Conservation (phyloP, 2,888 invertebrate species). For the Drosophila kokeensis region DNA sequence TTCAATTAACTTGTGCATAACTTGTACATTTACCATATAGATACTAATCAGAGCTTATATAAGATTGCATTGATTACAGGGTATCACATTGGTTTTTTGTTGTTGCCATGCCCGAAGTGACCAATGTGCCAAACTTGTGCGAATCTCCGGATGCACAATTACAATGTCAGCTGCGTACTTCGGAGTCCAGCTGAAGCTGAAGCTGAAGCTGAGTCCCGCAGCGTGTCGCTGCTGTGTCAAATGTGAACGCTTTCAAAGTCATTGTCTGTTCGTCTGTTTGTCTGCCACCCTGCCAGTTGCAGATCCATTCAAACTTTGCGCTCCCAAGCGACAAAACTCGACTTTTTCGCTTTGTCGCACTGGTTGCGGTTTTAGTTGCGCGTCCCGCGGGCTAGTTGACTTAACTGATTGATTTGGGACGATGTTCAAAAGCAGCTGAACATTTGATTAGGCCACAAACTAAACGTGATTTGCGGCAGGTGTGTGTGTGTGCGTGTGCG, state of each 20-base stretch:
- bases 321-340: constrained; percentile 45
- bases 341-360: background rate
- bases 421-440: constrained; percentile 26
- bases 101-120: constrained; percentile 48
- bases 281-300: background rate
- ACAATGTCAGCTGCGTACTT: constrained; percentile 26
- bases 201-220: background rate
- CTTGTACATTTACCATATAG: background rate
- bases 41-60: background rate
- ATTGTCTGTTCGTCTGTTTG: background rate
- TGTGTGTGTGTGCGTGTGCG: background rate
- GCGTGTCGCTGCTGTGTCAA: constrained; percentile 33
- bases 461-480: constrained; percentile 56
- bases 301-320: constrained; percentile 56
- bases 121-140: constrained; percentile 69
- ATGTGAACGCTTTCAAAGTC: constrained; percentile 56
- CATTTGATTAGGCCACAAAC: constrained; percentile 27
- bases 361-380: constrained; percentile 37
- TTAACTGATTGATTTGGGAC: constrained; percentile 60
- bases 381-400: constrained; percentile 33
- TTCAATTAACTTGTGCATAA: background rate
- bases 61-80: background rate
- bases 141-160: constrained; percentile 48
- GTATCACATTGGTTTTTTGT: constrained; percentile 5
- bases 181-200: background rate